Percentiles rank a stretch among this genome's conserved stretches.
phyloP scores from a whole-genome alignment of 2,113 vertebrate genomes.

The Micronisus gabar region DNA sequence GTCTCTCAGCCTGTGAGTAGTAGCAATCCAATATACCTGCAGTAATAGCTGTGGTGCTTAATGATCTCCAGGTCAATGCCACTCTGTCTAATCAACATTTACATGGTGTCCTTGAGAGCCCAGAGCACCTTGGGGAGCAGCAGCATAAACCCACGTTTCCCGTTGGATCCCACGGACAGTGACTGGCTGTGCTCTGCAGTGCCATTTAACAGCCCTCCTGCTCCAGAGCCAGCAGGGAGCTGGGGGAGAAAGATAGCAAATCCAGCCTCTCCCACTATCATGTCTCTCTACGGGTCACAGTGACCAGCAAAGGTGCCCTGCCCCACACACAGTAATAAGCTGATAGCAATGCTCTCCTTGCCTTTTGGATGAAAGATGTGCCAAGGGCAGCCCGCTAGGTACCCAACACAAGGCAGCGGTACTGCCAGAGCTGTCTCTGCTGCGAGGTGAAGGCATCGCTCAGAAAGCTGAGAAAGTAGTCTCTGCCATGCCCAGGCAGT shows the following conservation, averaged over 20 bases:
- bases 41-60: not conserved
- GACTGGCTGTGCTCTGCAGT: too few relatives aligned
- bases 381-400: not conserved
- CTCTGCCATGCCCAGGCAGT: not conserved
- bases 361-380: not conserved
- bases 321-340: not conserved
- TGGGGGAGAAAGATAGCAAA: not conserved
- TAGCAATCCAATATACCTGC: not conserved
- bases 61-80: not conserved
- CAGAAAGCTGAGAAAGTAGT: not conserved
- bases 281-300: not conserved
- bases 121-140: not conserved
- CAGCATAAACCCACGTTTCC: not conserved
- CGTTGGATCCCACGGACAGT: not conserved
- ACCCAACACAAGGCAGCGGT: not conserved
- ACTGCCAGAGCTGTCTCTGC: not conserved
- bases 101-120: not conserved
- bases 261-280: not conserved
- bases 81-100: not conserved
- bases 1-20: not conserved
- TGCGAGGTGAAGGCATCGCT: not conserved
- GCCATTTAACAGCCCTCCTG: not conserved
- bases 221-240: not conserved
- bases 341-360: not conserved
- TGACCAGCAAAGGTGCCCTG: not conserved